Base-by-base conservation (phyloP, 2,888 invertebrate species). In the Drepanosiphum platanoidis region DNA sequence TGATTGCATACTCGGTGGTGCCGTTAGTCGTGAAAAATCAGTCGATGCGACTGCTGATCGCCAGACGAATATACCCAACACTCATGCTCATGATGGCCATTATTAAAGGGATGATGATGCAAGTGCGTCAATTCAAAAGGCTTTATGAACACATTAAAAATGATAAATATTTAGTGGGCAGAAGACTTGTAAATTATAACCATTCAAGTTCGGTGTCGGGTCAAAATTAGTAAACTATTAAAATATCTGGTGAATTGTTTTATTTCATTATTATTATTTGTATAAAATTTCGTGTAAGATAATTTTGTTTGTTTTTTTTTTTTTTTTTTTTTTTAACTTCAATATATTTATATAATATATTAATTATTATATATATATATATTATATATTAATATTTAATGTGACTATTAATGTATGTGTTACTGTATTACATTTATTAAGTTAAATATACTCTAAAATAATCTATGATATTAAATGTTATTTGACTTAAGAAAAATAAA, bases 121-220 rank as follows among this genome's bases (percentile, higher is more conserved):
- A 99, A 92, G 94, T 97, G 86, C 93, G 95, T 86, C 98, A 99
- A 90, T 97, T 99, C 91, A 94, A 94, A 89, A 95, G 96, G 89
- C 91, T 99, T 30, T 98, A 98, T 90, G 97, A 98, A 90, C 98
- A 98, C 90, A 99, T 99, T 89, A 98, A 98, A 91, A 99, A 99
- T 91, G 99, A 99, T 91, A 99, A 98, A 91, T 98, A 99, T 91
- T 92, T 99, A 77, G 98, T 99, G 22, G 99, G 99, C 0, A 96
- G 97, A 89, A 92, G 98, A 88, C 92, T 99, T 87, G 98, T 99
- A 42, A 99, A 99, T 91, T 99, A 99, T 91, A 97, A 99, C 90
- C 87, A 87, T 68, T 75, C 61, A 68, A 81, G 3, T 52, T 36
- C 86, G 68, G 74, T 81, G 34, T 42, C 80, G n/a, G 81, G 75